Conservation (phyloP, 2,888 invertebrate species). For the Herminia tarsipennalis region DNA sequence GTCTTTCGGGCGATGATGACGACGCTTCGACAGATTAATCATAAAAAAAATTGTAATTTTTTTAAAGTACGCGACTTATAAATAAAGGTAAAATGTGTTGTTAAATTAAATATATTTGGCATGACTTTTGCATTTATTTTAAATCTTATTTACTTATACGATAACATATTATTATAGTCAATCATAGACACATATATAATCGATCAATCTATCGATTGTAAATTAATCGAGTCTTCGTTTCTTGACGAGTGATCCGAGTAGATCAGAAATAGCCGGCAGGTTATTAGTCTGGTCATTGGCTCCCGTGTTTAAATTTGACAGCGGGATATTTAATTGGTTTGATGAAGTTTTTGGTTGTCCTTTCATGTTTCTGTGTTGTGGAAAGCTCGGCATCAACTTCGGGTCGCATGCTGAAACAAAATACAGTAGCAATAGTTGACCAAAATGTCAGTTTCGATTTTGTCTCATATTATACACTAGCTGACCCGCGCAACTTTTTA, state of each 20-base stretch:
- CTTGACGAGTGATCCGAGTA: conserved; percentile 92
- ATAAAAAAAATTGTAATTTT: conserved; percentile 50
- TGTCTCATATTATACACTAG: too few species aligned
- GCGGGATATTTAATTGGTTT: conserved; percentile 76
- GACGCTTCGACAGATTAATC: conserved; percentile 74
- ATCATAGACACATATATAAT: too few species aligned
- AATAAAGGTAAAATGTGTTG: conserved; percentile 36
- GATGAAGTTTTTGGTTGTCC: conserved; percentile 69
- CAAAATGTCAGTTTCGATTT: too few species aligned
- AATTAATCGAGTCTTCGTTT: conserved; percentile 90
- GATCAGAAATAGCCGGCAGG: conserved; percentile 92
- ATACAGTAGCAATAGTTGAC: neutral
- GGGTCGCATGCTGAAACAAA: conserved; percentile 94
- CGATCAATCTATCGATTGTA: too few species aligned
- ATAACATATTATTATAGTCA: too few species aligned
- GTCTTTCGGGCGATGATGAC: conserved; percentile 75
- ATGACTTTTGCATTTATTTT: conserved; percentile 26
- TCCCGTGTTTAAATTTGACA: conserved; percentile 84
- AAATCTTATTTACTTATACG: conserved; percentile 18
- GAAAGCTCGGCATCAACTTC: conserved; percentile 98
- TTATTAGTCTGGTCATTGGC: conserved; percentile 91
- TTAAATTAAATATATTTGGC: conserved; percentile 42
- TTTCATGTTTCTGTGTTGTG: conserved; percentile 96
- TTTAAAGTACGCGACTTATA: conserved; percentile 42
- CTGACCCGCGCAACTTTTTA: too few species aligned